Evolutionary conservation across 2,113 vertebrate genomes (phyloP).

Genomic region (Ahaetulla prasina): DNA sequence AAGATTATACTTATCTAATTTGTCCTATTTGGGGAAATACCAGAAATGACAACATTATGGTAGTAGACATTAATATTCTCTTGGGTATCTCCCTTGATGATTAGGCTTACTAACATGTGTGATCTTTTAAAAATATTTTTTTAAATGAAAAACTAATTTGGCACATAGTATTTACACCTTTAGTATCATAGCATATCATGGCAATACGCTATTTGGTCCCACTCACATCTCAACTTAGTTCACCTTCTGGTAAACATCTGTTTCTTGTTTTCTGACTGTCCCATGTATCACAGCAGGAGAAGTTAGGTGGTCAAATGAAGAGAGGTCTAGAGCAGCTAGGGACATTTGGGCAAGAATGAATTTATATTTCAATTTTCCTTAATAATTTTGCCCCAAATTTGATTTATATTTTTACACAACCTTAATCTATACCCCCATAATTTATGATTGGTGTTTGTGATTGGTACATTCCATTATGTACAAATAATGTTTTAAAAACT

Average conservation of each 20-base stretch:
- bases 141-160: background rate
- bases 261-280: background rate
- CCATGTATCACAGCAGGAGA: background rate
- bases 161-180: background rate
- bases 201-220: background rate
- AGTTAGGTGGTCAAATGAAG: background rate
- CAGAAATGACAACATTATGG: background rate
- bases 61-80: background rate
- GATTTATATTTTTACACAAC: background rate
- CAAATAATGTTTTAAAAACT: background rate
- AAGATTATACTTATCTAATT: background rate
- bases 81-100: background rate
- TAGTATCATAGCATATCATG: background rate
- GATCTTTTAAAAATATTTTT: background rate
- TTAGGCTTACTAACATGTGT: background rate
- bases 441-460: background rate
- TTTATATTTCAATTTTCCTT: background rate
- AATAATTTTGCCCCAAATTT: background rate
- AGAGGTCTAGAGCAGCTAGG: background rate
- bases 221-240: background rate
- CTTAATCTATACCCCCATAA: background rate
- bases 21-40: background rate
- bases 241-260: background rate
- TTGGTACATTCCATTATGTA: background rate
- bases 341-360: background rate